Evolutionary conservation across 2,113 vertebrate species (phyloP).

Genomic region (Ellobius talpinus): DNA sequence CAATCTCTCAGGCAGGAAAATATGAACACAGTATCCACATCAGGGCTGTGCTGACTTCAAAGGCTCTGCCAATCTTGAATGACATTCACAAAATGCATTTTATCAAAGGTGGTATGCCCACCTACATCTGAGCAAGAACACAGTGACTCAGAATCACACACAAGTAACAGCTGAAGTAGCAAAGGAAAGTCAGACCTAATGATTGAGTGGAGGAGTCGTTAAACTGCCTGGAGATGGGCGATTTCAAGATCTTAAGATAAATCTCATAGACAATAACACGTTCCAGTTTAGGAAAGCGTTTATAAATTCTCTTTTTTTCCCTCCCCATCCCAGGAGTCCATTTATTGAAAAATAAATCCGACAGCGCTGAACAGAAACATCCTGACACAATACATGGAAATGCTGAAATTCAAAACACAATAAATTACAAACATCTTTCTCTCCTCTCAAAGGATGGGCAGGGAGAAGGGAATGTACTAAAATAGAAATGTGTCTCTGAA

Average conservation of each 20-base stretch:
- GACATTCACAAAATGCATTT: neutral
- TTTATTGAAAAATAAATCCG: conserved; percentile 61
- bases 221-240: neutral
- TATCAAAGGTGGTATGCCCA: neutral
- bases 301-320: conserved; percentile 47
- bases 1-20: neutral
- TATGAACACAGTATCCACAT: too few relatives aligned
- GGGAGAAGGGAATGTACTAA: conserved; percentile 49
- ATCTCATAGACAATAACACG: conserved; percentile 12
- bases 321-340: neutral
- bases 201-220: neutral
- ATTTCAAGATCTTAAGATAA: conserved; percentile 21
- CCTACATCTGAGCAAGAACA: neutral
- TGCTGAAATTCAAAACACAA: conserved; percentile 63
- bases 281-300: conserved; percentile 15
- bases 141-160: neutral
- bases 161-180: neutral
- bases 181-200: neutral
- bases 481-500: conserved; percentile 59
- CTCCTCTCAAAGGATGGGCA: conserved; percentile 25
- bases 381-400: conserved; percentile 23
- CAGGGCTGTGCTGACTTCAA: neutral
- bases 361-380: conserved; percentile 5
- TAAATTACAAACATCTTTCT: conserved; percentile 47
- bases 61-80: neutral